Base-by-base conservation (phyloP, 2,888 invertebrate genomes). In the Zhuqinia jingwanae region DNA sequence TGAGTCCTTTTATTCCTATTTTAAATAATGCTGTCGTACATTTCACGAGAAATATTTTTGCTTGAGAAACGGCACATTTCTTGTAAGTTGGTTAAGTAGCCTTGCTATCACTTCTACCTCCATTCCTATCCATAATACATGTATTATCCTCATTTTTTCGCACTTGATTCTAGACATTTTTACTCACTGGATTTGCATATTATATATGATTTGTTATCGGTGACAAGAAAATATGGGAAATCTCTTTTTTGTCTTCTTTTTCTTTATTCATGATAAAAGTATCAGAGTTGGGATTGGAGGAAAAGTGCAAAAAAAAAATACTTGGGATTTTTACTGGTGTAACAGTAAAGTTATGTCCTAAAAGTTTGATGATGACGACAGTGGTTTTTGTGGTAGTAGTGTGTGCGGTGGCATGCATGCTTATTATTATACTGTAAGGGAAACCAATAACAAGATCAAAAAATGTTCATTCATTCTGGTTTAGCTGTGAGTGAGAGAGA, bases 171-270 rank as follows among this genome's bases (percentile, higher is more conserved):
- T 47, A 63, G 56, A 56, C 60, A 81, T 42, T 82, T 73, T 63
- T 75, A 27, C 50, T 76, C 50, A 27, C 58, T 17, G 25, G 84
- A 83, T 84, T 78, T 84, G 84, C 84, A 78, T 84, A 76, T 83
- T 50, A 83, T 83, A n/a, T n/a, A n/a, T n/a, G n/a, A n/a, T 36
- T 84, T 65, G 68, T 77, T 84, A 84, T 84, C 84, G 58, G 77
- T 77, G 84, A 78, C 84, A 84, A 58, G 56, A 58, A 84, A 77
- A 84, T 78, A 78, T 77, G 73, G 73, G 53, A 30, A 70, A 81
- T 81, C 81, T 81, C n/a, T 80, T 70, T 47, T 36, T 73, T 81
- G 58, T 81, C 81, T 42, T 81, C n/a, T n/a, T 56, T 2, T 56
- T 81, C 70, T 30, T 58, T 25, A 76, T 56, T 76, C 56, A 76